A percentile compares a stretch with the other conserved stretches of the same genome.
phyloP scores from a whole-genome alignment of 2,113 vertebrate genomes.

The Petaurus breviceps region DNA sequence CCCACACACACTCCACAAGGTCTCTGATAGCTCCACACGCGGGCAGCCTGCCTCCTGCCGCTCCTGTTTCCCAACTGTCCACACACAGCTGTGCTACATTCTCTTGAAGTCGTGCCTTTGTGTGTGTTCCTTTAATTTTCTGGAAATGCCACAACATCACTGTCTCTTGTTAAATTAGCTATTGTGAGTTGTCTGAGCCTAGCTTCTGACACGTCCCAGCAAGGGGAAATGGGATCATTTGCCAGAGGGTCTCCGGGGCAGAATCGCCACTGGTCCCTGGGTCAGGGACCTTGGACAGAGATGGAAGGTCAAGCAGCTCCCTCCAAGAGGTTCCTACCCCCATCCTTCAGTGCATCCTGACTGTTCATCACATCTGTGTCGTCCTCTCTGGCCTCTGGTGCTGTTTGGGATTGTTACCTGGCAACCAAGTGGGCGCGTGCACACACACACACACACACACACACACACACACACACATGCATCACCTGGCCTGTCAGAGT shows the following conservation, averaged over 20 bases:
- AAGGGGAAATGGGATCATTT: not conserved
- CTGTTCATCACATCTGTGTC: not conserved
- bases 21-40: not conserved
- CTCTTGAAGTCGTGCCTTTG: not conserved
- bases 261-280: not conserved
- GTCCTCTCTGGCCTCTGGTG: conserved; percentile 40
- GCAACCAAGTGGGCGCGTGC: conserved; percentile 73
- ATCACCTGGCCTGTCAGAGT: conserved; percentile 33
- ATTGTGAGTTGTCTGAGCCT: not conserved
- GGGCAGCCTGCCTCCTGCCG: not conserved
- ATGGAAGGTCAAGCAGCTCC: not conserved
- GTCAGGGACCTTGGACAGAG: not conserved
- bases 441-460: conserved; percentile 55
- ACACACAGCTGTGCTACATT: not conserved
- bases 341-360: rapidly evolving
- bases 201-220: not conserved
- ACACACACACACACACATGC: conserved; percentile 60
- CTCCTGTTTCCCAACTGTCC: not conserved
- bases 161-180: not conserved
- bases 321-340: conserved; percentile 9
- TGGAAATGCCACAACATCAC: not conserved
- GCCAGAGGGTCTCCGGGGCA: not conserved
- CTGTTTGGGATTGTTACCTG: conserved; percentile 75
- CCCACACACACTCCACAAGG: not conserved
- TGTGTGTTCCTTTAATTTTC: not conserved